A percentile compares a stretch with the other conserved stretches of the same genome.
These are phyloP conservation scores for Platygyra sinensis DNA, from an alignment of 64 coral and sea anemone genomes.

Conservation along the genomic window DNA sequence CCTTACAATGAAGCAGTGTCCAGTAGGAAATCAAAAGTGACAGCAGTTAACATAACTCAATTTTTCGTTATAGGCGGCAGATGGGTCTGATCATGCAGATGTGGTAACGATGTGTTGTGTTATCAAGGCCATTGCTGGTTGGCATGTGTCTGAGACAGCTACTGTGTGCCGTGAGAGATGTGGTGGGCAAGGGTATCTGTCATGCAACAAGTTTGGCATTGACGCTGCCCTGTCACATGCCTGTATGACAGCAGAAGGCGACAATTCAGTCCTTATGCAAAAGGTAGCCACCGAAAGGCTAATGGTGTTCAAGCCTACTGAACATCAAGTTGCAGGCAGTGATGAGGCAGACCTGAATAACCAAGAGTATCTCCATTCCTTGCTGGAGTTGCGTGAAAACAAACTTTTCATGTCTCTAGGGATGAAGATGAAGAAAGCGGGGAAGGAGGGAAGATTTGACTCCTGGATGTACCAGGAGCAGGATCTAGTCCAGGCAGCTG, in stretches of 20 bases:
- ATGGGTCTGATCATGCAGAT: conserved; percentile 78
- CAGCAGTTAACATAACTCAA: neutral
- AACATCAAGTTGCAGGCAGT: conserved; percentile 16
- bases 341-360: conserved; percentile 51
- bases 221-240: conserved; percentile 75
- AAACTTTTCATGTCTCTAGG: conserved; percentile 75
- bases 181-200: conserved; percentile 86
- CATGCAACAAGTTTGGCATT: conserved; percentile 82
- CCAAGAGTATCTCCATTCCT: conserved; percentile 55
- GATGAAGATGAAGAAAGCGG: conserved; percentile 76
- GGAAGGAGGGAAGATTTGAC: conserved; percentile 65
- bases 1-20: too few relatives aligned
- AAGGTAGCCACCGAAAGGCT: conserved; percentile 86
- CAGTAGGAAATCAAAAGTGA: too few relatives aligned
- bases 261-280: conserved; percentile 93
- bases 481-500: conserved; percentile 78
- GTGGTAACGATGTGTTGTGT: conserved; percentile 90
- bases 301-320: conserved; percentile 64
- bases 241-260: conserved; percentile 90
- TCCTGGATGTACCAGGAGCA: conserved; percentile 88
- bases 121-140: conserved; percentile 85
- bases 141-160: conserved; percentile 79
- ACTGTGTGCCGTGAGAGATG: conserved; percentile 75
- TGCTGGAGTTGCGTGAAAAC: conserved; percentile 73
- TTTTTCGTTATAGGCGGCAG: conserved; percentile 33